These are phyloP conservation scores for Malacosoma neustria DNA, from an alignment of 2,888 invertebrate genomes.

Conservation along the genomic window DNA sequence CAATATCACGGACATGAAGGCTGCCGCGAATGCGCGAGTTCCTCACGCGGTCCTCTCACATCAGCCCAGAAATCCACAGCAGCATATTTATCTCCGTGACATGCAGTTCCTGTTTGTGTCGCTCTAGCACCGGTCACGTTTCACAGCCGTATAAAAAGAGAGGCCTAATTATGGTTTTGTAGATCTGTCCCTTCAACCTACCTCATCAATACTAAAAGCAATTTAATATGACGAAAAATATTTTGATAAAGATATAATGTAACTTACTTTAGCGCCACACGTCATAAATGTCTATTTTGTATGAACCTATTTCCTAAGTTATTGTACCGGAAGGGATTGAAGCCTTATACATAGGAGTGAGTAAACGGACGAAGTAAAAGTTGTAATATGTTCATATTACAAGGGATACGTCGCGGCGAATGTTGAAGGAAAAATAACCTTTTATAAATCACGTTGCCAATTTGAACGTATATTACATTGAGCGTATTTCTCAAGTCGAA, in stretches of 20 bases:
- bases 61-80: too few species aligned
- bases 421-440: neutral
- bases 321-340: slow-evolving; percentile 24
- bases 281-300: neutral
- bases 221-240: too few species aligned
- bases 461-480: neutral
- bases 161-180: too few species aligned
- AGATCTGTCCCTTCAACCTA: too few species aligned
- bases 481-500: neutral
- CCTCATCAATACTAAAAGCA: too few species aligned
- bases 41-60: too few species aligned
- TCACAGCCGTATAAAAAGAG: too few species aligned
- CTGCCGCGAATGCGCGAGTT: too few species aligned
- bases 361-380: neutral
- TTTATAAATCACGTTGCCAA: neutral
- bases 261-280: neutral
- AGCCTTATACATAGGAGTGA: slow-evolving; percentile 1
- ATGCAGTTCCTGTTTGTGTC: too few species aligned
- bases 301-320: slow-evolving; percentile 15
- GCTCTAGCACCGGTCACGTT: too few species aligned
- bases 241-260: slow-evolving; percentile 2
- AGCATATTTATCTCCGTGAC: too few species aligned
- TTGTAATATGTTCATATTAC: neutral
- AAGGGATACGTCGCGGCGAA: neutral
- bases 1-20: too few species aligned